These are phyloP conservation scores for Myopa testacea DNA, from an alignment of 2,888 invertebrate genomes.

Conservation along the genomic window DNA sequence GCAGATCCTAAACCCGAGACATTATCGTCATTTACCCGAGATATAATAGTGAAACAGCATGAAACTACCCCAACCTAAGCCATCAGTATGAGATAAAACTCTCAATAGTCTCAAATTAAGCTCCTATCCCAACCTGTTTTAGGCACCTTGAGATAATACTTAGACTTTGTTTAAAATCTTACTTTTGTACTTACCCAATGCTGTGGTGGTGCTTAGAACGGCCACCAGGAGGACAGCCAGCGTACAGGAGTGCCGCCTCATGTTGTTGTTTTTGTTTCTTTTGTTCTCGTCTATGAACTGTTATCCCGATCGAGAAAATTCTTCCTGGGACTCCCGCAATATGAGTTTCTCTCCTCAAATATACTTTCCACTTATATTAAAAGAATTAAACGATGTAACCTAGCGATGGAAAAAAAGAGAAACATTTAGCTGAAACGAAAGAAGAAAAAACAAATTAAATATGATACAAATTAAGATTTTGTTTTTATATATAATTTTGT, in stretches of 20 bases:
- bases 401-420: constrained; percentile 39
- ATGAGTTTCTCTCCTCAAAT: constrained; percentile 7
- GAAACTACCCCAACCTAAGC: not conserved
- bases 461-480: not conserved
- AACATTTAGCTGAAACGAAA: constrained; percentile 46
- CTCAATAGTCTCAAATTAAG: not conserved
- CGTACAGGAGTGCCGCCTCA: constrained; percentile 66
- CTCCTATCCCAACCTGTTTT: no score
- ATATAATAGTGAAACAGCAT: not conserved
- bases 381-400: constrained; percentile 46
- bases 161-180: not conserved
- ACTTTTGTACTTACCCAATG: constrained; percentile 61
- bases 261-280: constrained; percentile 48
- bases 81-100: not conserved
- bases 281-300: not conserved
- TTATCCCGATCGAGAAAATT: not conserved
- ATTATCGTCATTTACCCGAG: no score
- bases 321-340: not conserved
- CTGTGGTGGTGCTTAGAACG: constrained; percentile 61
- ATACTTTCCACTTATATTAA: constrained; percentile 41
- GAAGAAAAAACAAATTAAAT: constrained; percentile 26
- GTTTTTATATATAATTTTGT: no score
- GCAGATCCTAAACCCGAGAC: no score
- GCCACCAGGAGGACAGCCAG: constrained; percentile 65
- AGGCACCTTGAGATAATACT: no score